Conservation (phyloP, 2,113 vertebrate genomes). For the Larimichthys polyactis region DNA sequence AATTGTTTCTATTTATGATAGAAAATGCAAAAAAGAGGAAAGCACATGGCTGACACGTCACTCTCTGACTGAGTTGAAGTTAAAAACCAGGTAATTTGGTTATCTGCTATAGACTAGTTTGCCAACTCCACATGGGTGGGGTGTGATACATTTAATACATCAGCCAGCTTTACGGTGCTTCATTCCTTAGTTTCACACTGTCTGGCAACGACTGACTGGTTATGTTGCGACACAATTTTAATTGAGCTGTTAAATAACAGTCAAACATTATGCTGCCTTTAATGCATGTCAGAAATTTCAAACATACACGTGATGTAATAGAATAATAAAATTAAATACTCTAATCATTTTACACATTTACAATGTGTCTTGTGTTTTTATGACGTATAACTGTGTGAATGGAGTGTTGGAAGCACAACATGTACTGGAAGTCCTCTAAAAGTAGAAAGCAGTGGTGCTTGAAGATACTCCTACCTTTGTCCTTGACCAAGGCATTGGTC, state of each 20-base stretch:
- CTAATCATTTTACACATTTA: not conserved
- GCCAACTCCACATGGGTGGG: not conserved
- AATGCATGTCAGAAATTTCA: not conserved
- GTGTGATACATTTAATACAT: not conserved
- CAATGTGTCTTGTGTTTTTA: not conserved
- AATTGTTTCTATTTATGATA: not conserved
- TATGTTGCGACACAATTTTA: not conserved
- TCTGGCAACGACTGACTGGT: not conserved
- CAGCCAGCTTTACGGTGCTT: not conserved
- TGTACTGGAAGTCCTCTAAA: not conserved
- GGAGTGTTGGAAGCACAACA: not conserved
- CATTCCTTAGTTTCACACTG: slow-evolving; percentile 9
- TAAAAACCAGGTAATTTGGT: not conserved
- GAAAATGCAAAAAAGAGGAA: not conserved
- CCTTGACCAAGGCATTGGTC: not conserved
- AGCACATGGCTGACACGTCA: not conserved
- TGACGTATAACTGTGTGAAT: not conserved
- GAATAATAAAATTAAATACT: not conserved
- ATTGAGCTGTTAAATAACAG: not conserved
- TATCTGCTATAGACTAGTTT: not conserved
- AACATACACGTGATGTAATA: not conserved
- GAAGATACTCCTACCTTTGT: not conserved
- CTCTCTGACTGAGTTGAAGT: not conserved
- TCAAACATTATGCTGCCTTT: not conserved
- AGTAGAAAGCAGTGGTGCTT: not conserved